These are phyloP conservation scores for Drosophila emarginata DNA, from an alignment of 2,888 invertebrate genomes.

Conservation along the genomic window DNA sequence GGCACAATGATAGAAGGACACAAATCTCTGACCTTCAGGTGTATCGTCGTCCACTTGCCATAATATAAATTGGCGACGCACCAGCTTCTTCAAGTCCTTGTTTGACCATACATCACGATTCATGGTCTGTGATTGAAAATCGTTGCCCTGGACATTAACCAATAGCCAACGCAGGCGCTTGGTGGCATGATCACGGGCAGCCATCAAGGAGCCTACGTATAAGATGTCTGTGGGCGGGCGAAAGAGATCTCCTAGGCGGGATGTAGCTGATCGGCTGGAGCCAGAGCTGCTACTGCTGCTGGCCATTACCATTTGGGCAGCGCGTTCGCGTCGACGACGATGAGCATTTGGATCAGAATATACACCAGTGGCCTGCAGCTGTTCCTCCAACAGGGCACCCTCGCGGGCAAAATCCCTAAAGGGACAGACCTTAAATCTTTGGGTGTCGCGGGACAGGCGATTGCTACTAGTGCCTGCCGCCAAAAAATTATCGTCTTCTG, in stretches of 20 bases:
- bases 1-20: constrained; percentile 86
- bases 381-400: constrained; percentile 81
- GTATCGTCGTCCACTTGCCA: constrained; percentile 85
- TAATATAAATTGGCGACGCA: constrained; percentile 86
- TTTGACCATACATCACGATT: constrained; percentile 89
- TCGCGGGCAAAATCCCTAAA: constrained; percentile 81
- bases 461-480: constrained; percentile 59
- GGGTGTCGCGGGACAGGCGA: constrained; percentile 68
- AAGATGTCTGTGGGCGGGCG: constrained; percentile 87
- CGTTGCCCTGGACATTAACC: constrained; percentile 88
- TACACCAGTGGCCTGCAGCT: constrained; percentile 69
- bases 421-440: constrained; percentile 80
- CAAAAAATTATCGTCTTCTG: constrained; percentile 82
- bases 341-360: constrained; percentile 53
- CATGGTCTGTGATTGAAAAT: constrained; percentile 87
- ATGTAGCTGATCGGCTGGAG: constrained; percentile 72
- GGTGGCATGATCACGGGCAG: constrained; percentile 84
- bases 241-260: constrained; percentile 87
- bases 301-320: constrained; percentile 65
- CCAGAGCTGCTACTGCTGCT: constrained; percentile 45
- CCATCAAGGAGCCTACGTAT: constrained; percentile 85
- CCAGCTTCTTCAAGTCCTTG: constrained; percentile 84
- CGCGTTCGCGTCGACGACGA: constrained; percentile 59
- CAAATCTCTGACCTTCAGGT: constrained; percentile 85
- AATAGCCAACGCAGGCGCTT: constrained; percentile 86